phyloP scores from a whole-genome alignment of 2,113 vertebrate genomes.

The Fukomys damarensis region DNA sequence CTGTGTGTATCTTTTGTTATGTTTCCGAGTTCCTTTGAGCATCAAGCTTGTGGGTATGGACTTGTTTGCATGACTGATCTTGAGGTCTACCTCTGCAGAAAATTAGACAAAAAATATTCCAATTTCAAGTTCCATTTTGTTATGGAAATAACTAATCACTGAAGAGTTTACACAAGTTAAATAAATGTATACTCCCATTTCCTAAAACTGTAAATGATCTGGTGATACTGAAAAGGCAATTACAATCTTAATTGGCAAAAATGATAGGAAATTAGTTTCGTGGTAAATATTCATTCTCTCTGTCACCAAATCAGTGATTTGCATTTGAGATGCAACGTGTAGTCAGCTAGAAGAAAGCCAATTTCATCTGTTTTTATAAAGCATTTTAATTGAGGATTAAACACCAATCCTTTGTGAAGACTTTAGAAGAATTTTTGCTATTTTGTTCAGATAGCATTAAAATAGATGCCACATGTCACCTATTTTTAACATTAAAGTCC shows the following conservation, averaged over 20 bases:
- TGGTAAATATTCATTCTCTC: slow-evolving; percentile 73
- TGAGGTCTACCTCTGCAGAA: slow-evolving; percentile 39
- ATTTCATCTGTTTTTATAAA: slow-evolving; percentile 66
- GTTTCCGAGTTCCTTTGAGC: background rate
- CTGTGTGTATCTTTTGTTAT: background rate
- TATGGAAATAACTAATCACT: slow-evolving; percentile 55
- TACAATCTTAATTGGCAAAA: slow-evolving; percentile 68
- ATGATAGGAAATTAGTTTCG: slow-evolving; percentile 73
- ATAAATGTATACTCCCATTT: slow-evolving; percentile 46
- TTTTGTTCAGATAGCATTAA: slow-evolving; percentile 55
- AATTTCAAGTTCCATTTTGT: slow-evolving; percentile 63
- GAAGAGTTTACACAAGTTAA: slow-evolving; percentile 66
- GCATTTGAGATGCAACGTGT: slow-evolving; percentile 48
- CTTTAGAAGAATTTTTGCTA: background rate
- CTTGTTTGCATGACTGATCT: slow-evolving; percentile 34
- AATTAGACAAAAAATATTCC: slow-evolving; percentile 11
- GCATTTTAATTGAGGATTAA: slow-evolving; percentile 76
- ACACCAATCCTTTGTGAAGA: slow-evolving; percentile 31
- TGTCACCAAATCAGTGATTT: slow-evolving; percentile 67
- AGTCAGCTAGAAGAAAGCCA: slow-evolving; percentile 35
- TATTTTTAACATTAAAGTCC: slow-evolving; percentile 21
- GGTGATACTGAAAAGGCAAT: slow-evolving; percentile 55
- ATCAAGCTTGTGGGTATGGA: background rate
- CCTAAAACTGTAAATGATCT: slow-evolving; percentile 53
- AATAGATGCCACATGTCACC: slow-evolving; percentile 13